Evolutionary conservation across 2,888 invertebrate species (phyloP).

Genomic region (Penaeus monodon): DNA sequence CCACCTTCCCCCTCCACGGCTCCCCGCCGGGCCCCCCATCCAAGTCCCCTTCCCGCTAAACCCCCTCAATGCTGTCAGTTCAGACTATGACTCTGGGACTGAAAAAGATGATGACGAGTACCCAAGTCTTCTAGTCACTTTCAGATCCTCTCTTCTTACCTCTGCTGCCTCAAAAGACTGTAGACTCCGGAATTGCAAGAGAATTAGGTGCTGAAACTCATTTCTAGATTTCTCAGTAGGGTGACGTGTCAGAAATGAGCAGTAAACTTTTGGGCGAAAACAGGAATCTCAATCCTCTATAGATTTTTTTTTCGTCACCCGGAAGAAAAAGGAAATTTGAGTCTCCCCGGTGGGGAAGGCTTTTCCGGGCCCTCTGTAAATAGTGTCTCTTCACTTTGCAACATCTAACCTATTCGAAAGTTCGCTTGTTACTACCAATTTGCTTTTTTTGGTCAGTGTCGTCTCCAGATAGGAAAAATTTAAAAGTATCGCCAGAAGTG

Average conservation of each 20-base stretch:
- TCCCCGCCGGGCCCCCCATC: constrained; percentile 33
- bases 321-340: constrained; percentile 30
- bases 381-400: constrained; percentile 42
- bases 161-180: constrained; percentile 63
- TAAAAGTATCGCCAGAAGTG: constrained; percentile 46
- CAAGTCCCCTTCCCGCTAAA: constrained; percentile 59
- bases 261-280: constrained; percentile 18
- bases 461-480: constrained; percentile 51
- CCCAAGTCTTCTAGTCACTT: constrained; percentile 23
- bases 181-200: constrained; percentile 64
- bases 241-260: constrained; percentile 40
- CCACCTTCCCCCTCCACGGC: constrained; percentile 32
- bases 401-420: constrained; percentile 45
- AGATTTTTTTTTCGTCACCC: constrained; percentile 45
- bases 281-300: constrained; percentile 37
- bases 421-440: constrained; percentile 63
- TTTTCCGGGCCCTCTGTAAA: constrained; percentile 43
- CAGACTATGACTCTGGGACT: constrained; percentile 61
- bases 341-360: constrained; percentile 36
- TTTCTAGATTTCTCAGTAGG: constrained; percentile 57
- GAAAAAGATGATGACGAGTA: constrained; percentile 55
- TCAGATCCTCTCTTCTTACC: constrained; percentile 50
- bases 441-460: constrained; percentile 60
- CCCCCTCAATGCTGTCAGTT: constrained; percentile 57
- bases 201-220: constrained; percentile 62